A percentile compares a stretch with the other conserved stretches of the same genome.
Evolutionary conservation across 2,888 invertebrate genomes (phyloP).

Genomic region (Chelonus formosanus): DNA sequence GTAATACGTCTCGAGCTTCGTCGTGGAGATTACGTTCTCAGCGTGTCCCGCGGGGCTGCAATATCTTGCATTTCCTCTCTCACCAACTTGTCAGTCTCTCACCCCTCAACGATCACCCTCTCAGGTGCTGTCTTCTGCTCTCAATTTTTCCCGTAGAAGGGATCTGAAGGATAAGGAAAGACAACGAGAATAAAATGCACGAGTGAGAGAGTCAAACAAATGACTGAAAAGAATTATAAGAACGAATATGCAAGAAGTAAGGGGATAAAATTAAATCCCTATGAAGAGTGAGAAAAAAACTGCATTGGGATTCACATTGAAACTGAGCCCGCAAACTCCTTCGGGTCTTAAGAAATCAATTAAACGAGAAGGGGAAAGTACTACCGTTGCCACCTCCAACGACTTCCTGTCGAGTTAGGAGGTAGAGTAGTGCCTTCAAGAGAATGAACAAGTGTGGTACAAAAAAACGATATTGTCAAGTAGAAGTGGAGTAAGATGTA

Average conservation of each 20-base stretch:
- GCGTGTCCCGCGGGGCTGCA: constrained; percentile 64
- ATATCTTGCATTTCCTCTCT: constrained; percentile 64
- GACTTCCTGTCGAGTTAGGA: neutral
- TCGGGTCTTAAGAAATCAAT: constrained; percentile 61
- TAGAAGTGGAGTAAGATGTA: constrained; percentile 5
- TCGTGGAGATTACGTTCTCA: constrained; percentile 63
- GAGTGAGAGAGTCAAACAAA: too few relatives aligned
- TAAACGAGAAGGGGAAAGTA: constrained; percentile 47
- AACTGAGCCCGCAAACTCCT: constrained; percentile 53
- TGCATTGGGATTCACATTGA: constrained; percentile 48
- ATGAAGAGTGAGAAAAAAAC: constrained; percentile 39
- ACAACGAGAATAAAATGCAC: constrained; percentile 13
- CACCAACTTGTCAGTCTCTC: constrained; percentile 32
- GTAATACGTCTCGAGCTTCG: constrained; percentile 61
- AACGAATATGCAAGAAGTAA: constrained; percentile 6
- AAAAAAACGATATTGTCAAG: constrained; percentile 27
- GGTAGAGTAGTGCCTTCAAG: neutral
- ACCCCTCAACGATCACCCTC: constrained; percentile 21
- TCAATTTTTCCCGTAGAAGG: constrained; percentile 4
- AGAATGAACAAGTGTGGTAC: neutral
- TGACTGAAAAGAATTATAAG: constrained; percentile 13
- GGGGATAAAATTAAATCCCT: constrained; percentile 27
- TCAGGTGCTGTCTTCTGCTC: constrained; percentile 29
- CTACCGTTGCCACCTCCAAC: neutral
- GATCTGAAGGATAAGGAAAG: constrained; percentile 10